Evolutionary conservation across 2,888 invertebrate genomes (phyloP).

Genomic region (Rhamphomyia laevipes): DNA sequence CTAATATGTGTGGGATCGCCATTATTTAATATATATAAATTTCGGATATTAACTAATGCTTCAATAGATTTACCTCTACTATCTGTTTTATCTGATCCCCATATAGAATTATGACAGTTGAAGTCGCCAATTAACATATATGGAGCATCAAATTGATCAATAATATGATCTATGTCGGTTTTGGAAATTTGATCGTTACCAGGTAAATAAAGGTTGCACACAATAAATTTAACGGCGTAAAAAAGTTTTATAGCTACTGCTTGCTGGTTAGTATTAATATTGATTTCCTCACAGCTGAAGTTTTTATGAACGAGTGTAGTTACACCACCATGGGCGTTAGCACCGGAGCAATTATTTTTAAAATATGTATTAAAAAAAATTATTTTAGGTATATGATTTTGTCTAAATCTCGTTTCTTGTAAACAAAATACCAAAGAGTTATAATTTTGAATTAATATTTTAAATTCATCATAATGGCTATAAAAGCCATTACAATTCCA

Average conservation of each 20-base stretch:
- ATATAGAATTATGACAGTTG: conserved; percentile 6
- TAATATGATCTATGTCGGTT: conserved; percentile 1
- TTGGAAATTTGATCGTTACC: not conserved
- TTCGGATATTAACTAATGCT: not conserved
- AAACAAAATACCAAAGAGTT: not conserved
- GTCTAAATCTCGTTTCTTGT: not conserved
- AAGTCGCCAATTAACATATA: conserved; percentile 6
- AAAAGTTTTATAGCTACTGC: conserved; percentile 2
- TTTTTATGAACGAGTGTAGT: not conserved
- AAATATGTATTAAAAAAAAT: not conserved
- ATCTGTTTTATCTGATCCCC: conserved; percentile 4
- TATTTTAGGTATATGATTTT: not conserved
- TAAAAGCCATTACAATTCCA: too few species aligned
- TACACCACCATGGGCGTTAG: not conserved
- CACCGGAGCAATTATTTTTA: not conserved
- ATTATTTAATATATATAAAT: conserved; percentile 3
- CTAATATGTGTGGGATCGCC: not conserved
- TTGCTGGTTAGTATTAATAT: not conserved
- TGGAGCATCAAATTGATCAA: conserved; percentile 5
- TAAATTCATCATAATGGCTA: too few species aligned
- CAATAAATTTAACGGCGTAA: not conserved
- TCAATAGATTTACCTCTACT: conserved; percentile 4
- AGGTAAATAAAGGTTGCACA: conserved; percentile 1
- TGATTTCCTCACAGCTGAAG: not conserved
- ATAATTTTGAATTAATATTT: not conserved